These are phyloP conservation scores for Neopipo cinnamomea DNA, from an alignment of 2,113 vertebrate species.

Conservation along the genomic window DNA sequence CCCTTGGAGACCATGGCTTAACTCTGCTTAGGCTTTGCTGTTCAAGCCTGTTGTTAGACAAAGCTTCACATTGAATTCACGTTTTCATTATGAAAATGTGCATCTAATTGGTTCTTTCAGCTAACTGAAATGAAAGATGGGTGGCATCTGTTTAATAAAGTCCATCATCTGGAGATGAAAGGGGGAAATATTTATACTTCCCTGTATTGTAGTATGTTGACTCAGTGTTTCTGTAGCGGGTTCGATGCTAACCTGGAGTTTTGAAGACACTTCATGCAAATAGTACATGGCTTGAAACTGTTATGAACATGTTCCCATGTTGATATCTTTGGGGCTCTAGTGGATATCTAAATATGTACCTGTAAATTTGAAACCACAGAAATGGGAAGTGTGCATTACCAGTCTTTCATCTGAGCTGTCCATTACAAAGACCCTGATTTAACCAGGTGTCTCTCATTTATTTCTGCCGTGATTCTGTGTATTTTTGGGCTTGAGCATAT, in stretches of 20 bases:
- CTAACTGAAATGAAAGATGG: neutral
- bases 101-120: conserved; percentile 41
- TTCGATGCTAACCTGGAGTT: neutral
- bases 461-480: neutral
- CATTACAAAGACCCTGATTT: neutral
- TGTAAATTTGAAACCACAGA: neutral
- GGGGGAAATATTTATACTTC: neutral
- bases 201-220: neutral
- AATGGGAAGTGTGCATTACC: neutral
- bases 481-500: neutral
- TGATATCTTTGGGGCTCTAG: neutral
- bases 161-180: neutral
- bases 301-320: neutral
- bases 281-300: neutral
- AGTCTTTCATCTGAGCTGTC: neutral
- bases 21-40: conserved; percentile 24
- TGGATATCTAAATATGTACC: neutral
- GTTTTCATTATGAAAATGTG: neutral
- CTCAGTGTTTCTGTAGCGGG: neutral
- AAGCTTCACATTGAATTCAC: neutral
- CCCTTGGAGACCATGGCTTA: neutral
- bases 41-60: conserved; percentile 27
- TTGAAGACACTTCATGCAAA: neutral
- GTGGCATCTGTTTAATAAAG: conserved; percentile 16
- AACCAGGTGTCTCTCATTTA: neutral